Evolutionary conservation across 2,797 vertebrate genomes (phyloP), one percentile per base, ranked within the genome.

Genomic region (Eulemur mongoz): DNA sequence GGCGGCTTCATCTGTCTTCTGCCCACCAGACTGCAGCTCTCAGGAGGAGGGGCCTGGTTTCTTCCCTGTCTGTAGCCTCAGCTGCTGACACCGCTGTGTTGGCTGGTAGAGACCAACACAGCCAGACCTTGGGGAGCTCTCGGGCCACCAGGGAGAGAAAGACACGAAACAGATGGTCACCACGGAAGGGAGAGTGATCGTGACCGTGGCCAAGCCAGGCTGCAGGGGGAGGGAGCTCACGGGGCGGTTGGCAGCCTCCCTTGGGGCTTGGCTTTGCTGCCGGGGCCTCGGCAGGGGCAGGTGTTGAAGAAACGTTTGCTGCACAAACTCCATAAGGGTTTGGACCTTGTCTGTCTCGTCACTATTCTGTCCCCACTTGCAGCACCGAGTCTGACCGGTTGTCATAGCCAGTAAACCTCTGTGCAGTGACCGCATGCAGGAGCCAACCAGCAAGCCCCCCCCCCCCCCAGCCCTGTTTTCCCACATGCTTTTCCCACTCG

Each of bases 131-230:
- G 20, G 65, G 18, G 22, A 32, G 35, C 15, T 45, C 50, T 65
- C 52, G 17, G 48, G 40, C 25, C 54, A 79, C 3, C 0, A 14
- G 83, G 15, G 63, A 5, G 59, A 76, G 75, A 54, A 52, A 43
- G 59, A 38, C 6, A 32, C 15, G 17, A 9, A 27, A 22, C 0
- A 40, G 76, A 10, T 14, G 7, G 10, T 32, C 27, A 9, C 57
- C 10, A 6, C 0, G 0, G 10, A 32, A 45, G 72, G 65, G 32
- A 14, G 5, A 7, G 3, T 3, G 7, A 14, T 14, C 2, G 0
- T 18, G 15, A 25, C 32, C 7, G 20, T 25, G 80, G 54, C 0
- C 20, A 54, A 32, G 27, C 4, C 22, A 10, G 48, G 38, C 18
- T 4, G 32, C 84, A n/a, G 11, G 12, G 5, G 43, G 43, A 9